Percentiles rank a stretch among this genome's conserved stretches.
Evolutionary conservation across 2,888 invertebrate species (phyloP).

Genomic region (Acrobeloides nanus): DNA sequence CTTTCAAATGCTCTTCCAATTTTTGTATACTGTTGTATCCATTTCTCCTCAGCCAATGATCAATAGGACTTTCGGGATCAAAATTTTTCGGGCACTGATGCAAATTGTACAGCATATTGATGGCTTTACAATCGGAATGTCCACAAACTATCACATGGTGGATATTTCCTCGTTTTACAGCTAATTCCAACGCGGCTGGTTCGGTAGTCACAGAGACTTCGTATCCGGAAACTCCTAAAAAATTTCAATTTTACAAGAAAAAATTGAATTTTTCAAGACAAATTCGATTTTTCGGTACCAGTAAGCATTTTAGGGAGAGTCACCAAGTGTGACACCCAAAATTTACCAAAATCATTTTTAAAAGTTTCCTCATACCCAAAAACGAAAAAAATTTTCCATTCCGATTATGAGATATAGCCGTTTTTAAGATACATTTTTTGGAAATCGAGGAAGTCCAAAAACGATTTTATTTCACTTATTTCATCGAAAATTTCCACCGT

Average conservation of each 20-base stretch:
- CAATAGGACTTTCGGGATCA: slow-evolving; percentile 66
- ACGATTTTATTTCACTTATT: no score
- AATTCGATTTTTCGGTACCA: no score
- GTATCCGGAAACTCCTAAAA: slow-evolving; percentile 42
- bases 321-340: no score
- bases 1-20: slow-evolving; percentile 63
- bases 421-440: no score
- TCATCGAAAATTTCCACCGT: background rate
- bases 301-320: no score
- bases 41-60: slow-evolving; percentile 84
- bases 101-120: slow-evolving; percentile 79
- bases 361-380: no score
- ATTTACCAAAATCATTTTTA: no score
- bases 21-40: slow-evolving; percentile 73
- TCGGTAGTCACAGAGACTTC: slow-evolving; percentile 74
- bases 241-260: background rate
- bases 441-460: no score
- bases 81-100: slow-evolving; percentile 61
- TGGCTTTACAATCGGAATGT: slow-evolving; percentile 89
- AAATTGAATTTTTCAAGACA: slow-evolving; percentile 4
- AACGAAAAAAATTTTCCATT: no score
- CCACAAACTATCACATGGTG: slow-evolving; percentile 87
- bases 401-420: no score
- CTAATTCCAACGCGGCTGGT: slow-evolving; percentile 87
- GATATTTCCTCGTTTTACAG: slow-evolving; percentile 82